Base-by-base conservation (phyloP, 2,113 vertebrate species). In the Scolopax mira region DNA sequence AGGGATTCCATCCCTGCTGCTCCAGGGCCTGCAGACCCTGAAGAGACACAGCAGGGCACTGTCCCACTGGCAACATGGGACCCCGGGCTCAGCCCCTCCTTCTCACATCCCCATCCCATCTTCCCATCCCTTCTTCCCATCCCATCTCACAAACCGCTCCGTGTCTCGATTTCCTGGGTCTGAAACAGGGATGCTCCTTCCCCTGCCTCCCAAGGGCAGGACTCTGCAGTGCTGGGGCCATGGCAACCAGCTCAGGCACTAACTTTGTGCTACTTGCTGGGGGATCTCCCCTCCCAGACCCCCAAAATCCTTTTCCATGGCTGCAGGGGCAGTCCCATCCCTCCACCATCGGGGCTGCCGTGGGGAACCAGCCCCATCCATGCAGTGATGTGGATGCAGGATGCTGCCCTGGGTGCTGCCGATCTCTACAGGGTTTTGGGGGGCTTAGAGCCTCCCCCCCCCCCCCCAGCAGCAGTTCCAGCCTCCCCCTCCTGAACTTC, bases 141-240 rank as follows among this genome's bases (percentile, higher is more conserved):
- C 30, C 42, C 39, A 3, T 18, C 61, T 60, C 49, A 35, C 25
- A 35, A 35, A 24, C 33, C 2, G 0, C 69, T 14, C 7, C 2
- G 0, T 12, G 17, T 33, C 74, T 54, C 0, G 0, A 0, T 39
- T 60, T 57, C 58, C 72, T 11, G 30, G 17, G 3, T 22, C 31
- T 7, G 67, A n/a, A 62, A 19, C 7, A 4, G 10, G 49, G 55
- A 51, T 28, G 23, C 24, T 64, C 49, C 8, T 62, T 19, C 31
- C 42, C 39, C 67, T 61, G 35, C 60, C 35, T 60, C 18, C 54
- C 15, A 7, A 9, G 64, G 70, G 16, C 3, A 0, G 4, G 17
- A 31, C 18, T n/a, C 54, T 44, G 27, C 42, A 30, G 44, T 1
- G 0, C 3, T 11, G 73, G 44, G 35, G 44, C 15, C 9, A 9